Evolutionary conservation across 2,888 invertebrate species (phyloP), one percentile per base, ranked within the genome.

Genomic region (Protophormia terraenovae): DNA sequence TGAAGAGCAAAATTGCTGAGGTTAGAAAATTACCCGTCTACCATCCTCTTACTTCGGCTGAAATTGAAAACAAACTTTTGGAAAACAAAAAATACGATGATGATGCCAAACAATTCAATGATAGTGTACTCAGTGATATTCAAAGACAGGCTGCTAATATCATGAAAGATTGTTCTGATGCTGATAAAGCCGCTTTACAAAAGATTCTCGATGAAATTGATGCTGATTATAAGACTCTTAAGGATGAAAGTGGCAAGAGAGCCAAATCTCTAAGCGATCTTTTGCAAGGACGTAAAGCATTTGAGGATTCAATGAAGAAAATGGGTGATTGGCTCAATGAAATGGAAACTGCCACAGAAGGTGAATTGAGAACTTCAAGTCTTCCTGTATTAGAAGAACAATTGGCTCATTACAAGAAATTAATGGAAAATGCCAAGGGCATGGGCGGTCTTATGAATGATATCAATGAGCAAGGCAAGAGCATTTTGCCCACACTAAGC

Each of bases 291-390:
- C 94, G 98, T 83, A 96, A 95, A 89, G 94, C 96, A 62, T 97
- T 97, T 88, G 98, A 98, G 92, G 94, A 94, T 55, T 96, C 97
- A 83, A 94, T 97, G 64, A 96, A 96, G 79, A 95, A 96, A 89
- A 96, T 97, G 90, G 95, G 96, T 87, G 95, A 96, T 88, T 98
- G 98, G 98, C 93, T 98, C 47, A 96, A 97, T 88, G 97, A 98
- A 93, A 97, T 97, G 32, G 98, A 98, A 92, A 96, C 97, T 0
- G 96, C 97, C 3, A 96, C 97, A 1, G 96, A 96, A 10, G 95
- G 96, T 38, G 97, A 97, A 89, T 93, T 98, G 3, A 94, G 97
- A 55, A 95, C 96, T 22, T 95, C 97, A 0, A 97, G 96, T 89
- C 94, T 97, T 22, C 97, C 97, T 88, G 94, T 97, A 0, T 93